Percentiles rank a stretch among this genome's conserved stretches.
Evolutionary conservation across 2,888 invertebrate genomes (phyloP).

Genomic region (Andrena minutula): DNA sequence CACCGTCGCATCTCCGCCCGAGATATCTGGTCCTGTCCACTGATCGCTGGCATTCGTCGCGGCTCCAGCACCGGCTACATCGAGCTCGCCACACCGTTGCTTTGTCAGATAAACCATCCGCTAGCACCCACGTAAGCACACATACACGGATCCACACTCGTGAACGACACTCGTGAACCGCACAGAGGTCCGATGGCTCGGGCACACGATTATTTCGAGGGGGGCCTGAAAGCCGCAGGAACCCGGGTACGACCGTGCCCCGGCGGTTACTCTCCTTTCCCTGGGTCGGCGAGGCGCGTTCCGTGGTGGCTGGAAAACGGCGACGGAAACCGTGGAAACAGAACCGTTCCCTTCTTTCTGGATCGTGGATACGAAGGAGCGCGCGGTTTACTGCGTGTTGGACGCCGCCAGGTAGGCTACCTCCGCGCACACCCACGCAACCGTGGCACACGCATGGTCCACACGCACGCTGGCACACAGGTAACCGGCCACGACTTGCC

Average conservation of each 20-base stretch:
- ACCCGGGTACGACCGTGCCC: too few relatives aligned
- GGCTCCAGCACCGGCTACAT: constrained; percentile 48
- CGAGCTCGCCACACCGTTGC: constrained; percentile 14
- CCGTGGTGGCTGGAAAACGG: neutral
- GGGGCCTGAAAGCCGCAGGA: too few relatives aligned
- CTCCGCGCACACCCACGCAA: constrained; percentile 81
- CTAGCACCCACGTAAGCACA: constrained; percentile 61
- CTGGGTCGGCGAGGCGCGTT: too few relatives aligned
- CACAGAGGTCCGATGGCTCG: neutral
- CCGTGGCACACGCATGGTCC: constrained; percentile 74
- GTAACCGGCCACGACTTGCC: constrained; percentile 64
- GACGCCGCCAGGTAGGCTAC: constrained; percentile 85
- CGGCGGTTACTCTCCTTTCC: too few relatives aligned
- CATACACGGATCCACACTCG: constrained; percentile 43
- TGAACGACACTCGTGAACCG: constrained; percentile 37
- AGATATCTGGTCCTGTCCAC: constrained; percentile 40
- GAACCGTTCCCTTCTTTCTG: constrained; percentile 35
- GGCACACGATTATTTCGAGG: neutral
- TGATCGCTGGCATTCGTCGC: constrained; percentile 48
- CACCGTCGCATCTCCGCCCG: constrained; percentile 64
- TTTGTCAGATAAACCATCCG: constrained; percentile 36
- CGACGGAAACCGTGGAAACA: constrained; percentile 2
- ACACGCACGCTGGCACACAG: constrained; percentile 69
- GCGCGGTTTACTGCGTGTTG: constrained; percentile 84
- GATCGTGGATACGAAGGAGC: constrained; percentile 66